Conservation (phyloP, 2,113 vertebrate species). For the Hyperoodon ampullatus region DNA sequence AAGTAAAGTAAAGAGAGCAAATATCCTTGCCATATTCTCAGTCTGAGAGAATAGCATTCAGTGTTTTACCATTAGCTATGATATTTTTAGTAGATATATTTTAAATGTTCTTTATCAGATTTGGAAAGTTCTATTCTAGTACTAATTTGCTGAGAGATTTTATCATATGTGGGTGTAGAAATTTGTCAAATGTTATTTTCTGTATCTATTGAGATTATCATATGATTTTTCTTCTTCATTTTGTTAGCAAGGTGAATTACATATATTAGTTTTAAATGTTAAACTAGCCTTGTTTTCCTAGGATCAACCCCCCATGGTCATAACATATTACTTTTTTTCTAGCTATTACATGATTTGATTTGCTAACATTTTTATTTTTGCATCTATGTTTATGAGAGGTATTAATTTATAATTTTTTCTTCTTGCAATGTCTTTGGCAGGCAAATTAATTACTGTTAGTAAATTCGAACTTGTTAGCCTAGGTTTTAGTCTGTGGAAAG, state of each 20-base stretch:
- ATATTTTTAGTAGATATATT: neutral
- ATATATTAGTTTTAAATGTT: neutral
- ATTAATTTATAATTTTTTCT: neutral
- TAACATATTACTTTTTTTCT: neutral
- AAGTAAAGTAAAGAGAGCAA: neutral
- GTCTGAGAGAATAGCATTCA: neutral
- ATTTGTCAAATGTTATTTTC: neutral
- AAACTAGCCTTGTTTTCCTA: neutral
- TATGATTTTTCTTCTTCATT: slow-evolving; percentile 21
- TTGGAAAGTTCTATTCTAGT: neutral
- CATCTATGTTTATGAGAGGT: neutral
- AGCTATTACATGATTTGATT: neutral
- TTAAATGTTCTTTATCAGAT: neutral
- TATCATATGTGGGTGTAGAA: neutral
- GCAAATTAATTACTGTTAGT: neutral
- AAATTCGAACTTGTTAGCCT: neutral
- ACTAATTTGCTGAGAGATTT: slow-evolving; percentile 13
- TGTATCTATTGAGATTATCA: neutral
- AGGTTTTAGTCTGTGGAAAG: neutral
- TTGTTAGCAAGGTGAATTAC: neutral
- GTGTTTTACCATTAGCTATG: neutral
- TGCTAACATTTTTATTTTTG: slow-evolving; percentile 1
- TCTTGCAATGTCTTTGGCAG: neutral
- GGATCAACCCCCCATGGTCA: neutral
- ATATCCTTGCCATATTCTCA: neutral